Base-by-base conservation (phyloP, 2,113 vertebrate species). In the Archocentrus centrarchus region DNA sequence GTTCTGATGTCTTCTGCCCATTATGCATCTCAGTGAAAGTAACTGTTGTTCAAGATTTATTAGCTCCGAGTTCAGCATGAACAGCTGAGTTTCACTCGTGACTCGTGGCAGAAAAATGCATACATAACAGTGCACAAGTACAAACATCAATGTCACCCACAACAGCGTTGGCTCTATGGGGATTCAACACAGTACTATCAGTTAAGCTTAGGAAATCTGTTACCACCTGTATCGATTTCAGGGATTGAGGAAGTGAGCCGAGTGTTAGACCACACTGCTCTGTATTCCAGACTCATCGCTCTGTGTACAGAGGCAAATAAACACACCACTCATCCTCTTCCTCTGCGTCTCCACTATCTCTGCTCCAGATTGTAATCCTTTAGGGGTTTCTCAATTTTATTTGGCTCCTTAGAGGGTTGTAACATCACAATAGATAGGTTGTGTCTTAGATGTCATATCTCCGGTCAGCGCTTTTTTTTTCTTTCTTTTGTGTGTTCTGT, bases 221-320 rank as follows among this genome's bases (percentile, higher is more conserved):
- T 35, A 70, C 55, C 18, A 41, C 27, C 57, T 76, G 27, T 86
- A 13, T 47, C n/a, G 30, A 37, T 30, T 77, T 82, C 15, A 70
- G 8, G 8, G 24, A 20, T 9, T 66, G 35, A 47, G 95, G 96
- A 89, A 96, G 95, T 96, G 66, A 22, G 50, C 17, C 27, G 68
- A 59, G 30, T 17, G 59, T 77, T 59, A 68, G 14, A 76, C 7
- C 13, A 30, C 30, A 20, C 81, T 88, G 76, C 32, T 92, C 81
- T 88, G 89, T 94, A 91, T 92, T 93, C 88, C 59, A 64, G 88
- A 86, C 91, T 90, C 91, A 85, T 62, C 83, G 66, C 86, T 87
- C 82, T 95, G 89, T 80, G 53, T 88, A 77, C 78, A 83, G 76
- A 90, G 77, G 84, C 80, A 75, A 87, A 92, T 63, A 66, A 66